A percentile compares a stretch with the other conserved stretches of the same genome.
These are phyloP conservation scores for Pterobdella sp. DNA, from an alignment of 2,888 invertebrate genomes.

Conservation along the genomic window DNA sequence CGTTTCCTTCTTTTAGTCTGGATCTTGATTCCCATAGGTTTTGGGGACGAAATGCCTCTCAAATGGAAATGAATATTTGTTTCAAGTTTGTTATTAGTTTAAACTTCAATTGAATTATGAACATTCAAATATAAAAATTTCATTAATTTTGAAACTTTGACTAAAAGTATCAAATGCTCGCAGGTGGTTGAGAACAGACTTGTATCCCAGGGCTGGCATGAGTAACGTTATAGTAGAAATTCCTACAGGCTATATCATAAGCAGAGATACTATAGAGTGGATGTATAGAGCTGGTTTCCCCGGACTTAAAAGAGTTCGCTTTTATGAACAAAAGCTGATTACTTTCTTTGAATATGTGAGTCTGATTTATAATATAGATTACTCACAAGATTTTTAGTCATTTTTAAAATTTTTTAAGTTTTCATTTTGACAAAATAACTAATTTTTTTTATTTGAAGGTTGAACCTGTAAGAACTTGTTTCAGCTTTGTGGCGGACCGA, in stretches of 20 bases:
- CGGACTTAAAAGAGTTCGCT: constrained; percentile 75
- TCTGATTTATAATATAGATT: constrained; percentile 39
- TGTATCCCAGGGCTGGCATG: constrained; percentile 43
- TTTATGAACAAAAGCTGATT: constrained; percentile 69
- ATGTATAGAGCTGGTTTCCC: constrained; percentile 74
- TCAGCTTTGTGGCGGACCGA: constrained; percentile 82
- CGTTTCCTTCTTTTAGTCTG: constrained; percentile 60
- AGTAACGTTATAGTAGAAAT: constrained; percentile 47
- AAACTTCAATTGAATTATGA: not conserved
- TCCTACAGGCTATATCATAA: constrained; percentile 47
- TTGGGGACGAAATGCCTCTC: constrained; percentile 78
- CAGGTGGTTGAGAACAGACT: constrained; percentile 46
- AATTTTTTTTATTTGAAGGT: constrained; percentile 57
- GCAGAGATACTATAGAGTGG: constrained; percentile 70
- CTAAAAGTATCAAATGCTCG: not conserved
- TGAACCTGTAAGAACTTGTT: constrained; percentile 70
- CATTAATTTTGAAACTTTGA: not conserved
- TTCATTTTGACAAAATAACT: not conserved
- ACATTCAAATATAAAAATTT: not conserved
- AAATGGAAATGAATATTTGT: constrained; percentile 54
- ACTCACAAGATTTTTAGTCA: not conserved
- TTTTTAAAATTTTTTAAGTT: not conserved
- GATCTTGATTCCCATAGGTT: constrained; percentile 55
- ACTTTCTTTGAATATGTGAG: constrained; percentile 89
- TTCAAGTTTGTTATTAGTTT: constrained; percentile 58